phyloP scores from a whole-genome alignment of 2,113 vertebrate genomes.

The Cariama cristata region DNA sequence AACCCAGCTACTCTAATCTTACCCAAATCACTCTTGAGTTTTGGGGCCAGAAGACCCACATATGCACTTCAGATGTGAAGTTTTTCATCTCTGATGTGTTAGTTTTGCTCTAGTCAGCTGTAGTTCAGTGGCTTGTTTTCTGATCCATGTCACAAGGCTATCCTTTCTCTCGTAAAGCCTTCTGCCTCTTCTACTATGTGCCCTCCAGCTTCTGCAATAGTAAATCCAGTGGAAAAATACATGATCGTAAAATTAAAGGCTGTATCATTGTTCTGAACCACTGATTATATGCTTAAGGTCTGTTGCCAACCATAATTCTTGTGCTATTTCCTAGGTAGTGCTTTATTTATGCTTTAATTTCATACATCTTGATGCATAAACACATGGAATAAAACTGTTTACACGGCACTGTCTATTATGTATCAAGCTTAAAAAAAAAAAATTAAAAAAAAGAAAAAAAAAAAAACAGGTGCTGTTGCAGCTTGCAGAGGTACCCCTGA shows the following conservation, averaged over 20 bases:
- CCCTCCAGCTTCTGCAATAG: neutral
- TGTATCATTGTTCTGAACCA: constrained; percentile 5
- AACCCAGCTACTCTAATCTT: neutral
- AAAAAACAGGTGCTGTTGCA: neutral
- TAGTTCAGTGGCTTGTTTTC: neutral
- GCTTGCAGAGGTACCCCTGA: neutral
- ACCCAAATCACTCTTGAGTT: neutral
- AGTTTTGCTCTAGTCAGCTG: neutral
- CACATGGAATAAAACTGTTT: neutral
- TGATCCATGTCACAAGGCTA: neutral
- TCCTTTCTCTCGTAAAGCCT: neutral
- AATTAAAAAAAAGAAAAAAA: neutral
- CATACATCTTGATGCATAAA: neutral
- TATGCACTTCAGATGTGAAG: neutral
- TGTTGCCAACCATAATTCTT: neutral
- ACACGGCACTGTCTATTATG: neutral
- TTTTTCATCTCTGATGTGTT: neutral
- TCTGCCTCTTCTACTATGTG: neutral
- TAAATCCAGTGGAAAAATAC: neutral
- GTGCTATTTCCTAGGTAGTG: neutral
- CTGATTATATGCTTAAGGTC: constrained; percentile 4
- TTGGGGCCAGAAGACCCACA: neutral
- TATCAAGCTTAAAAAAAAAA: neutral
- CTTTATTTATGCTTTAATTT: neutral
- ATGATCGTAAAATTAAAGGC: neutral